A percentile compares a stretch with the other conserved stretches of the same genome.
These are phyloP conservation scores for Dasypolia templi DNA, from an alignment of 2,888 invertebrate genomes.

Conservation along the genomic window DNA sequence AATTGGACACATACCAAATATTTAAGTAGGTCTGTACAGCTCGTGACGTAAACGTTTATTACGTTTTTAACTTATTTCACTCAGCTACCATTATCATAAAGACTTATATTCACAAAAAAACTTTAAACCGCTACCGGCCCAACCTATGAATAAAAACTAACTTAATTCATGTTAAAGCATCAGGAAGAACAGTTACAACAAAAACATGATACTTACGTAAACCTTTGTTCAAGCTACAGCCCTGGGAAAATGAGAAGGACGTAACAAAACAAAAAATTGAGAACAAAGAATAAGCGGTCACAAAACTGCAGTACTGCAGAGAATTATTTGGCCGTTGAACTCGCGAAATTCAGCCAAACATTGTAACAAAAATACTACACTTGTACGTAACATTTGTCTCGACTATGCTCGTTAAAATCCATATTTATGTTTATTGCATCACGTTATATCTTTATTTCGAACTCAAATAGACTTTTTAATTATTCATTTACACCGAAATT, in stretches of 20 bases:
- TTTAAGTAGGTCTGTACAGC: constrained; percentile 67
- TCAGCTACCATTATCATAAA: neutral
- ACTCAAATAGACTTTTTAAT: constrained; percentile 26
- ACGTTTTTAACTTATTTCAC: neutral
- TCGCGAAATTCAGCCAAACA: constrained; percentile 31
- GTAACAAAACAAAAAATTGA: constrained; percentile 68
- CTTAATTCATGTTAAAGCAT: constrained; percentile 23
- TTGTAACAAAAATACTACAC: constrained; percentile 39
- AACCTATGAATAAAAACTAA: constrained; percentile 11
- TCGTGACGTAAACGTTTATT: neutral
- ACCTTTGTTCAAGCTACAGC: constrained; percentile 40
- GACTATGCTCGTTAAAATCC: constrained; percentile 32
- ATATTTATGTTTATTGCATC: constrained; percentile 41
- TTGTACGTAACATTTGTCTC: neutral
- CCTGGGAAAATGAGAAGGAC: constrained; percentile 72
- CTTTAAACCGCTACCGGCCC: too few species aligned
- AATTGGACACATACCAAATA: constrained; percentile 74
- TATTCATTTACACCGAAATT: constrained; percentile 2
- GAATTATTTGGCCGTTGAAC: constrained; percentile 69
- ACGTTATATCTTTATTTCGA: constrained; percentile 10
- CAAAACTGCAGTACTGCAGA: constrained; percentile 58
- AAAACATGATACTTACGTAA: constrained; percentile 36
- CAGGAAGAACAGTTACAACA: constrained; percentile 54
- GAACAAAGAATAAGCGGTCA: constrained; percentile 62
- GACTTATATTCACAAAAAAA: neutral